Evolutionary conservation across 2,888 invertebrate species (phyloP).

Genomic region (Poecilobothrus nobilitatus): DNA sequence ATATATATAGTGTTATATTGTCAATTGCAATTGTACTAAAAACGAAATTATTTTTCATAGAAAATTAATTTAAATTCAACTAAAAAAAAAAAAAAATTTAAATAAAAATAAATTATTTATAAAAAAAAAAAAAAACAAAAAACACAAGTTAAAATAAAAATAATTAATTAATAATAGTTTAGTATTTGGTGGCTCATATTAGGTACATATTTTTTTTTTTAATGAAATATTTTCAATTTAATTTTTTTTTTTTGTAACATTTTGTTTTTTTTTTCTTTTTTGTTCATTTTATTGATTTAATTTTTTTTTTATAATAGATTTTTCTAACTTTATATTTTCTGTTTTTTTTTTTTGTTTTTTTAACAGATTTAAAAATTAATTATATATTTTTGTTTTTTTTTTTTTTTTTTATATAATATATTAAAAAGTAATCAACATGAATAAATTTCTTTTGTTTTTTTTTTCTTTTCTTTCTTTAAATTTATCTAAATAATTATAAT

Average conservation of each 20-base stretch:
- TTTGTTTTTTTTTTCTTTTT: not conserved
- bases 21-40: not conserved
- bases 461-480: not conserved
- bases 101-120: no score
- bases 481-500: not conserved
- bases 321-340: not conserved
- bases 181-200: slow-evolving; percentile 1
- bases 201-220: not conserved
- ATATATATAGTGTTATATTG: no score
- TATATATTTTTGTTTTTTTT: no score
- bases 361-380: not conserved
- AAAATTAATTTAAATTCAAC: slow-evolving; percentile 6
- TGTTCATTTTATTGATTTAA: not conserved
- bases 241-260: not conserved
- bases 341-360: no score
- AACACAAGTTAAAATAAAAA: not conserved
- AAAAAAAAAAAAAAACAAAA: no score
- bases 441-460: not conserved
- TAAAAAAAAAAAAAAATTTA: not conserved
- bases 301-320: not conserved
- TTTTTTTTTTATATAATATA: not conserved
- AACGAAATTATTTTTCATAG: not conserved
- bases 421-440: slow-evolving; percentile 2
- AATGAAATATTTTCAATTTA: not conserved
- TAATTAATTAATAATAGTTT: not conserved